Conservation (phyloP, 2,888 invertebrate genomes). For the Conomelus anceps region DNA sequence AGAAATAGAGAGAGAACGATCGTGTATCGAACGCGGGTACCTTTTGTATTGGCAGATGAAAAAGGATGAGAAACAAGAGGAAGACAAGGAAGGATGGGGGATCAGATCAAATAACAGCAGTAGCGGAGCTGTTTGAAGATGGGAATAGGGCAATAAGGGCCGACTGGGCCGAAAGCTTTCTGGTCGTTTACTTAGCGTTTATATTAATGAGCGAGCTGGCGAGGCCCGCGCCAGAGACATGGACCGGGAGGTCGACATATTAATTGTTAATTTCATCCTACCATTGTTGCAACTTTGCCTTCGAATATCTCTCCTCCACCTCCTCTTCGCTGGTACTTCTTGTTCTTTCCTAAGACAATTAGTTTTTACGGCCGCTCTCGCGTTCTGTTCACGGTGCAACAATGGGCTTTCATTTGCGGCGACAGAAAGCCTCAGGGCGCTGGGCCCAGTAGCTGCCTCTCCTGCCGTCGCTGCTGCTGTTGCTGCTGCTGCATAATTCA, state of each 20-base stretch:
- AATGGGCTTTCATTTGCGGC: slow-evolving; percentile 1
- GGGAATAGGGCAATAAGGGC: slow-evolving; percentile 7
- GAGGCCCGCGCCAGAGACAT: not conserved
- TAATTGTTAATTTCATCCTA: slow-evolving; percentile 4
- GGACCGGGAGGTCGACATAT: not conserved
- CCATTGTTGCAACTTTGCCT: not conserved
- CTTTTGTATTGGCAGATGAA: not conserved
- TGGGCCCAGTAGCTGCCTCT: not conserved
- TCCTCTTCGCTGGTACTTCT: slow-evolving; percentile 18
- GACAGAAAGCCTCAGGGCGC: not conserved
- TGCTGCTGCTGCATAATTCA: slow-evolving; percentile 8
- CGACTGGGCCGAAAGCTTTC: not conserved
- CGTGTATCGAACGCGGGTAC: not conserved
- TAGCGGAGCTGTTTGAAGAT: slow-evolving; percentile 19
- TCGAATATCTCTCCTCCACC: not conserved
- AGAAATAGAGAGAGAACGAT: not conserved
- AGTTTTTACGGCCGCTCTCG: slow-evolving; percentile 26
- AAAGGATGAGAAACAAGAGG: not conserved
- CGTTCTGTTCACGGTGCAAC: slow-evolving; percentile 17
- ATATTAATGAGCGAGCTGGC: slow-evolving; percentile 1
- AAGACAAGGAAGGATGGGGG: not conserved
- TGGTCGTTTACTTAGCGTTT: slow-evolving; percentile 12
- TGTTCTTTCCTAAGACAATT: slow-evolving; percentile 27
- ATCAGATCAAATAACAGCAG: not conserved
- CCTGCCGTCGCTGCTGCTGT: not conserved